Percentiles rank a stretch among this genome's conserved stretches.
Evolutionary conservation across 2,113 vertebrate genomes (phyloP).

Genomic region (Glaucomys volans): DNA sequence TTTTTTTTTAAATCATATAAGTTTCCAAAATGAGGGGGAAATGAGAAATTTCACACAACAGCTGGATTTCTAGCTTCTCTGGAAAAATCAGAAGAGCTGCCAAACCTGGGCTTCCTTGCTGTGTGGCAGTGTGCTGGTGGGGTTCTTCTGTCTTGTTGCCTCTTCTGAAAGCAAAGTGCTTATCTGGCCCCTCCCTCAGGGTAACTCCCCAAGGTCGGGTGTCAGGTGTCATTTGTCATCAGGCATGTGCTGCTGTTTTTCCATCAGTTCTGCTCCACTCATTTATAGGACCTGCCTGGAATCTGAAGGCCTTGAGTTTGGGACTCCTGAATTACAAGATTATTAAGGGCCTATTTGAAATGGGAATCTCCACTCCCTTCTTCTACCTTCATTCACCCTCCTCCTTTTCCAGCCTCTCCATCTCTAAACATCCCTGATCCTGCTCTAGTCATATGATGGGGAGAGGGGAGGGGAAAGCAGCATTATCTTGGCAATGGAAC

Average conservation of each 20-base stretch:
- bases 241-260: not conserved
- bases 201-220: not conserved
- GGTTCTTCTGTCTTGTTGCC: accelerated
- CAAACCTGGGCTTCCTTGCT: not conserved
- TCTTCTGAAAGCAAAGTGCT: not conserved
- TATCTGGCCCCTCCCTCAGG: accelerated
- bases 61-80: slow-evolving; percentile 71
- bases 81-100: not conserved
- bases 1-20: not conserved
- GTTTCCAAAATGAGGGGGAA: slow-evolving; percentile 43
- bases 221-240: not conserved
- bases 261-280: not conserved
- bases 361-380: accelerated
- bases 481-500: slow-evolving; percentile 82
- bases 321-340: not conserved
- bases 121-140: accelerated
- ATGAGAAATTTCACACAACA: slow-evolving; percentile 68
- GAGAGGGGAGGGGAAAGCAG: not conserved
- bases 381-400: accelerated
- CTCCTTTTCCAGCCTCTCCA: not conserved
- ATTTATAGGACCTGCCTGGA: not conserved
- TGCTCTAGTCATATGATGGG: slow-evolving; percentile 2
- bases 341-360: not conserved
- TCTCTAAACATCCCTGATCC: not conserved
- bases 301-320: not conserved